Percentiles rank a stretch among this genome's conserved stretches.
Conservation (phyloP, 2,888 invertebrate species). For the Andrena fulva region DNA sequence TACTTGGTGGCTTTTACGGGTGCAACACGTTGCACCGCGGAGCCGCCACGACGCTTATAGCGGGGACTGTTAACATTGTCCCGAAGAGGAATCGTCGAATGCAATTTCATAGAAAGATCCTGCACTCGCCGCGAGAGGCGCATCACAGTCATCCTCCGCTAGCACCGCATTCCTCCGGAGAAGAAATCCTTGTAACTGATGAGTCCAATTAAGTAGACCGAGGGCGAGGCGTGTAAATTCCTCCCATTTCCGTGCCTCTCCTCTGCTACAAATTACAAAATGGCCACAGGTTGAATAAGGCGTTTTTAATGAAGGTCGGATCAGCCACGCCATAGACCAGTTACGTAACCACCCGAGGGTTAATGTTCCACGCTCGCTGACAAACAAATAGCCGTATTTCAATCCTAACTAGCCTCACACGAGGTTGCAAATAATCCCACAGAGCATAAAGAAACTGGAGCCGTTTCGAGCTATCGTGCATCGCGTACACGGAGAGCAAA, state of each 20-base stretch:
- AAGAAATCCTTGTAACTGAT: no score
- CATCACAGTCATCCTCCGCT: neutral
- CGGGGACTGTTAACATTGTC: no score
- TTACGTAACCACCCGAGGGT: neutral
- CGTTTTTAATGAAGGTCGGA: neutral
- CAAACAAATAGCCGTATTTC: neutral
- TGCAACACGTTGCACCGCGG: no score
- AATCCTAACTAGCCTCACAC: neutral
- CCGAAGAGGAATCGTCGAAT: no score
- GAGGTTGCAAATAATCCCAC: slow-evolving; percentile 12
- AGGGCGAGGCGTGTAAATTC: no score
- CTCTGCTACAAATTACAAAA: neutral
- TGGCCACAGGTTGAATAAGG: slow-evolving; percentile 6
- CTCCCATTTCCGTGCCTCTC: neutral
- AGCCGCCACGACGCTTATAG: no score
- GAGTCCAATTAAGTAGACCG: no score
- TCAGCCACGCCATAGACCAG: neutral
- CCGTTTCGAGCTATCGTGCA: neutral
- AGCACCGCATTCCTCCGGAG: slow-evolving; percentile 4
- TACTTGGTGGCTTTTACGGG: no score
- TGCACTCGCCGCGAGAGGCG: neutral
- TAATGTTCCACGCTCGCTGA: neutral
- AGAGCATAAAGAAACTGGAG: neutral
- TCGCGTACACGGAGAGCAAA: neutral
- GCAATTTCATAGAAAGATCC: neutral